These are phyloP conservation scores for Brachypalpus laphriformis DNA, from an alignment of 2,888 invertebrate genomes.

Conservation along the genomic window DNA sequence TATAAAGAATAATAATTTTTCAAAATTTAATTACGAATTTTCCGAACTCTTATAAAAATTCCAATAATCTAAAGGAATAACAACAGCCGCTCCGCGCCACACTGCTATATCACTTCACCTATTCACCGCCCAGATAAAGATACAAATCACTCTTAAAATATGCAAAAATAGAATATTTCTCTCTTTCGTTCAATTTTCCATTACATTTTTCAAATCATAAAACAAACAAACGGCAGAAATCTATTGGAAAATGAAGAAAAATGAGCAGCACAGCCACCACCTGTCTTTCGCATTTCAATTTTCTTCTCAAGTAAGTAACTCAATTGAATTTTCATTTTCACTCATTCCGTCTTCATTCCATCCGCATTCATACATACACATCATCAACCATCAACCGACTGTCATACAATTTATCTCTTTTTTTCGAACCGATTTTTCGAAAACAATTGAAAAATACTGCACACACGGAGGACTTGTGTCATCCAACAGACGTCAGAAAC, in stretches of 20 bases:
- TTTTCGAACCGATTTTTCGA: constrained; percentile 36
- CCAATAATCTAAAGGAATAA: background rate
- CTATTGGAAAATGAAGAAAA: constrained; percentile 14
- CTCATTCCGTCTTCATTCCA: constrained; percentile 34
- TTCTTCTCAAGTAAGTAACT: constrained; percentile 44
- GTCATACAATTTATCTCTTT: constrained; percentile 76
- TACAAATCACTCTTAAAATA: constrained; percentile 29
- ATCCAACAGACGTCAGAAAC: constrained; percentile 31
- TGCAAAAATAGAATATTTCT: background rate
- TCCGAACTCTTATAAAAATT: background rate
- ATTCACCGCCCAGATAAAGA: background rate
- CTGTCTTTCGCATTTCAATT: constrained; percentile 69
- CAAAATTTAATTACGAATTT: background rate
- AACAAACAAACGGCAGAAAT: constrained; percentile 34
- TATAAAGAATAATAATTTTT: background rate
- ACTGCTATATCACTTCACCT: background rate
- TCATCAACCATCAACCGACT: constrained; percentile 5
- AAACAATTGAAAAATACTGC: constrained; percentile 56
- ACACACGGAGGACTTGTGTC: constrained; percentile 17
- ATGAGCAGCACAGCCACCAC: constrained; percentile 24
- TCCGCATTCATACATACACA: constrained; percentile 3
- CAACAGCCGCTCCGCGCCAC: background rate
- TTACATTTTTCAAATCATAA: constrained; percentile 34
- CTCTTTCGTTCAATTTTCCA: constrained; percentile 19
- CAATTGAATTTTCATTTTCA: constrained; percentile 63